phyloP scores from a whole-genome alignment of 2,888 invertebrate genomes.

The Lithophane leautieri region DNA sequence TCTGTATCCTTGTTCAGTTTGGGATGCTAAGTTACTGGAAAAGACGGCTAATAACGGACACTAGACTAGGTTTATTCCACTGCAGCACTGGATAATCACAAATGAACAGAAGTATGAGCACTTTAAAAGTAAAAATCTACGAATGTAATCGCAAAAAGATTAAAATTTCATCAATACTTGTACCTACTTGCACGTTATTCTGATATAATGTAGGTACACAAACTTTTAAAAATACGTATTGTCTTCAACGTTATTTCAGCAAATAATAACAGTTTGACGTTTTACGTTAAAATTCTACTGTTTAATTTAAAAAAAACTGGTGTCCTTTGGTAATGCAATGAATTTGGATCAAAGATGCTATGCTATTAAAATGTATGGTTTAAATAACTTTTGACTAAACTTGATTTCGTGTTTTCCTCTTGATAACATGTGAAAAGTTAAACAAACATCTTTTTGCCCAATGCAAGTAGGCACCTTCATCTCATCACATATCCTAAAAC shows the following conservation, averaged over 20 bases:
- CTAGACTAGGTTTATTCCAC: background rate
- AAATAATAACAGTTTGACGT: background rate
- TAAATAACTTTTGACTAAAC: background rate
- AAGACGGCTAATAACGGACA: background rate
- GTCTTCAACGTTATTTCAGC: too few relatives aligned
- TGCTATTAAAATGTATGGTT: background rate
- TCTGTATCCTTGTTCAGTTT: slow-evolving; percentile 65
- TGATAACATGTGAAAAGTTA: too few relatives aligned
- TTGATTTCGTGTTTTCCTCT: background rate
- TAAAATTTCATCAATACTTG: background rate
- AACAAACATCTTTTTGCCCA: too few relatives aligned
- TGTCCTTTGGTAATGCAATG: background rate
- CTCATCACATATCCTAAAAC: background rate
- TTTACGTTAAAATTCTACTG: background rate
- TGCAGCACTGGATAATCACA: background rate
- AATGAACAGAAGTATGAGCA: background rate
- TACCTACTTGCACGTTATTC: background rate
- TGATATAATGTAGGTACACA: background rate
- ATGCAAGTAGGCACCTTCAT: background rate
- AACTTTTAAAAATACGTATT: too few relatives aligned
- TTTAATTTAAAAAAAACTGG: background rate
- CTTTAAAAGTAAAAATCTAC: background rate
- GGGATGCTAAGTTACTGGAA: slow-evolving; percentile 53
- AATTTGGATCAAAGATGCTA: background rate
- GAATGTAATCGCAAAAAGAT: background rate